Evolutionary conservation across 2,888 invertebrate genomes (phyloP).

Genomic region (Aricia artaxerxes): DNA sequence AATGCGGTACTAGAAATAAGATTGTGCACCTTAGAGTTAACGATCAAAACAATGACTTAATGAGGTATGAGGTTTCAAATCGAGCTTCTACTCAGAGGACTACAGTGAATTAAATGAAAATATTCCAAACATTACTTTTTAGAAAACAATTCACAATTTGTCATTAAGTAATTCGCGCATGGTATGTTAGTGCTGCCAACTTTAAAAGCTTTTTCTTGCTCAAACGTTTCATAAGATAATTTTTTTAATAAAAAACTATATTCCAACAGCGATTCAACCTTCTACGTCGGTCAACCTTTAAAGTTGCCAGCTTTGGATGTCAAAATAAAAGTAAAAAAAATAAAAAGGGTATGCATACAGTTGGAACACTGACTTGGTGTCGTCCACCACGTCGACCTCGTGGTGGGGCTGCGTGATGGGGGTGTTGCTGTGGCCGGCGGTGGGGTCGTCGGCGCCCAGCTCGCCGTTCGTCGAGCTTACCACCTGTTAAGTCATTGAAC

Average conservation of each 20-base stretch:
- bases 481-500: constrained; percentile 82
- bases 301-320: neutral
- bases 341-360: constrained; percentile 67
- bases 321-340: constrained; percentile 48
- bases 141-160: neutral
- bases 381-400: constrained; percentile 97
- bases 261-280: too few species aligned
- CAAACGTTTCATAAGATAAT: neutral
- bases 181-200: neutral
- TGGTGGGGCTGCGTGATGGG: constrained; percentile 95
- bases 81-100: neutral
- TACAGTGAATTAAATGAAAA: neutral
- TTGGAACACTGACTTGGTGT: constrained; percentile 94
- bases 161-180: neutral
- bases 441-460: constrained; percentile 96
- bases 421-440: constrained; percentile 97
- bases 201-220: neutral
- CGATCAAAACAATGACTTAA: neutral
- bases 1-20: neutral
- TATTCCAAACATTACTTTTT: neutral
- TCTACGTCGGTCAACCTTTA: neutral
- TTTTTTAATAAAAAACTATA: too few species aligned
- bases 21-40: neutral
- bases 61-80: neutral
- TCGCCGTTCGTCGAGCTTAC: constrained; percentile 98